phyloP scores from a whole-genome alignment of 2,888 invertebrate species.

The Meloe dianella region DNA sequence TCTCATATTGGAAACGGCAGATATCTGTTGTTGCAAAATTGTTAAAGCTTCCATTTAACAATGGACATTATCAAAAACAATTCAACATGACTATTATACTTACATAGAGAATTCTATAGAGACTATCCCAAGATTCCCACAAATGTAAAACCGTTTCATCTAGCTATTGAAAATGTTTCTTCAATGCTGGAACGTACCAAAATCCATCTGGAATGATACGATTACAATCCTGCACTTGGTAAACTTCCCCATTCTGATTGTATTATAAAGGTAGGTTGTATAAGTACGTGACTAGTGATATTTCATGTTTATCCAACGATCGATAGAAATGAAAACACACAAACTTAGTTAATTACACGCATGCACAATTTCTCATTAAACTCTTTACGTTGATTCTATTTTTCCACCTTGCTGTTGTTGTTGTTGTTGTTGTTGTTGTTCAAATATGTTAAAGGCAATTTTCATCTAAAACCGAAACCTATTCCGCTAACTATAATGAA shows the following conservation, averaged over 20 bases:
- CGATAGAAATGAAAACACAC: constrained; percentile 29
- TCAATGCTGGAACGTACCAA: constrained; percentile 12
- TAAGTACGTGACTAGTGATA: constrained; percentile 33
- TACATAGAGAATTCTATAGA: not conserved
- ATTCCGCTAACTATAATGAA: not conserved
- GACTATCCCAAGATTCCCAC: not conserved
- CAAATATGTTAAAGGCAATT: not conserved
- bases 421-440: not conserved
- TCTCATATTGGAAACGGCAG: not conserved
- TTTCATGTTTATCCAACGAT: constrained; percentile 30
- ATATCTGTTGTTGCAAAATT: not conserved
- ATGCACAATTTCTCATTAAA: constrained; percentile 36
- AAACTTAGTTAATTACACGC: constrained; percentile 43
- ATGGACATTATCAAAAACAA: not conserved
- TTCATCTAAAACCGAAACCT: not conserved
- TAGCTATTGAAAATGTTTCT: not conserved
- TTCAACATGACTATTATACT: not conserved
- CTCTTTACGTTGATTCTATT: not conserved
- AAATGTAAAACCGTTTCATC: not conserved
- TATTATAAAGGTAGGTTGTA: constrained; percentile 26
- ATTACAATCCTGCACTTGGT: constrained; percentile 31
- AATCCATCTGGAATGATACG: constrained; percentile 30
- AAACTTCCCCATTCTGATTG: constrained; percentile 34
- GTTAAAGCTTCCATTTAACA: not conserved
- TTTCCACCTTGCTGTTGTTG: not conserved